Evolutionary conservation across 2,797 vertebrate genomes (phyloP), one percentile per base, ranked within the genome.

Genomic region (Platalea minor): DNA sequence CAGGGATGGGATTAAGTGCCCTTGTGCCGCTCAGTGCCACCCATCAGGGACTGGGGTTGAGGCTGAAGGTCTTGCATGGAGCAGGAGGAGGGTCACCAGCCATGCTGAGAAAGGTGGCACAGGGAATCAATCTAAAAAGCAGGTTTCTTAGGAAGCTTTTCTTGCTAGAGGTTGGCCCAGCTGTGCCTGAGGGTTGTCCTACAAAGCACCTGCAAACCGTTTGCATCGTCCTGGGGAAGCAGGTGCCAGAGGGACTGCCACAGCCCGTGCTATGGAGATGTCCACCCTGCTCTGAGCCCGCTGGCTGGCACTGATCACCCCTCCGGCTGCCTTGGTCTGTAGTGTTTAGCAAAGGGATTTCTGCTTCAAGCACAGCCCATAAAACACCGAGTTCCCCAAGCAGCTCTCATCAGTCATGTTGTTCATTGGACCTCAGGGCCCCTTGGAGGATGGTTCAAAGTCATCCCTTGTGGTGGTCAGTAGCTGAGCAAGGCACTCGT

Each of bases 41-140:
- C 12, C 14, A 6, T 59, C 9, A 29, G 25, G 56, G 43, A 41
- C 0, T 43, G 25, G 25, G 43, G 8, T 20, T 1, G 1, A 82
- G 39, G 26, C 20, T 10, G 9, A 3, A 35, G 13, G 7, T 85
- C 31, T 35, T 56, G 9, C 39, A 28, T 7, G 45, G 51, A 81
- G 23, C 20, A 46, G 53, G 24, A 77, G 25, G 7, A 85, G 13
- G 4, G 20, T 67, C 35, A 37, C 5, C 51, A 79, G 31, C n/a
- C 13, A 14, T 0, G 2, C 26, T 63, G 76, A 43, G 46, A 39
- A 67, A 64, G 35, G 15, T 64, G 35, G 19, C 9, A 39, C 8
- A 16, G 15, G 39, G 13, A 41, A 60, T 33, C 26, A 48, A 2
- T 10, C 3, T 64, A 39, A 57, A 64, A 93, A 25, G 0, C 10